phyloP scores from a whole-genome alignment of 2,888 invertebrate species.

The Himalopsyche japonica region DNA sequence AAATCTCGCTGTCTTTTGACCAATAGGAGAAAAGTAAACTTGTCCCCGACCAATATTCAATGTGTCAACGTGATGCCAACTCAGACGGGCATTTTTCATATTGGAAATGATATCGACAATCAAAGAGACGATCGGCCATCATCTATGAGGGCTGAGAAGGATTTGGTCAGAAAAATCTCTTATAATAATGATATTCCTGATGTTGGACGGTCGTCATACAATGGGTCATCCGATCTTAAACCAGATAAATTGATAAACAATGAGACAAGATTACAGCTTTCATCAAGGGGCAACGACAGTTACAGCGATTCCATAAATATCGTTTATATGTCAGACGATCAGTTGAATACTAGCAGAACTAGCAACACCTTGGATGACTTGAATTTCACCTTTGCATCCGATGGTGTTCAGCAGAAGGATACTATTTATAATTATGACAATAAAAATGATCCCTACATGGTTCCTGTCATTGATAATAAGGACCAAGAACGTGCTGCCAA shows the following conservation, averaged over 20 bases:
- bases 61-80: constrained; percentile 32
- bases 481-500: constrained; percentile 25
- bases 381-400: constrained; percentile 56
- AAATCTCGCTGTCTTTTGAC: constrained; percentile 27
- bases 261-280: background rate
- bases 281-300: background rate
- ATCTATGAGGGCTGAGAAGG: background rate
- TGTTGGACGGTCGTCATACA: background rate
- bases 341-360: constrained; percentile 54
- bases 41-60: constrained; percentile 34
- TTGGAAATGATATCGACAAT: constrained; percentile 2
- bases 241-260: constrained; percentile 43
- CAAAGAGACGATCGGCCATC: background rate
- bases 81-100: constrained; percentile 3
- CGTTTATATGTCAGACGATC: constrained; percentile 44
- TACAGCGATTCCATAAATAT: background rate
- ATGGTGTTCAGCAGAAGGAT: constrained; percentile 43
- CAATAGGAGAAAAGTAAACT: constrained; percentile 27
- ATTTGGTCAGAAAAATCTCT: background rate
- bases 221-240: constrained; percentile 9
- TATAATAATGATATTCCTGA: background rate
- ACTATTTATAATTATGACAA: constrained; percentile 12
- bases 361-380: constrained; percentile 58
- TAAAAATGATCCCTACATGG: constrained; percentile 10
- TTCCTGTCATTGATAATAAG: background rate